Evolutionary conservation across 2,797 vertebrate species (phyloP), one percentile per base, ranked within the genome.

Genomic region (Sebastes trivittatus): DNA sequence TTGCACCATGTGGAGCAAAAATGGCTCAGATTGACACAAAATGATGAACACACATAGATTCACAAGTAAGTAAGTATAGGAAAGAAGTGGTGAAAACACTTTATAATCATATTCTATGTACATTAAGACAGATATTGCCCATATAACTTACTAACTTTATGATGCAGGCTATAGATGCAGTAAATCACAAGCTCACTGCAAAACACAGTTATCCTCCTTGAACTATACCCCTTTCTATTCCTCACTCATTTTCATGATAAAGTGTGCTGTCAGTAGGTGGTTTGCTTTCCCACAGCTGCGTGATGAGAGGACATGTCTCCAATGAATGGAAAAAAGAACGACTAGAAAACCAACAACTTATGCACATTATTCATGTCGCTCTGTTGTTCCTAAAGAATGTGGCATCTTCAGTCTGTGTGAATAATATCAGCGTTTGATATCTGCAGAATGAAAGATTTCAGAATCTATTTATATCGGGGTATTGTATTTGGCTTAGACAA

Each of bases 211-310:
- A 64, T 80, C 69, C 8, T 74, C n/a, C 61, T 85, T 61, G 29
- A 78, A 65, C 25, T 59, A 54, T 54, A 42, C 29, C 25, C 38
- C 78, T 77, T 56, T 68, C 64, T 72, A 34, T 62, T 73, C 63
- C 32, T 77, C 58, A 49, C 72, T 82, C 14, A 63, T 65, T 90
- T 78, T 84, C 46, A 81, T 85, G 78, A 84, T 84, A 85, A 82
- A 90, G 77, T 76, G 34, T 32, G 71, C 79, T 89, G 85, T 88
- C 86, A 87, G 74, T 80, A 86, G 72, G 80, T 85, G 78, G 79
- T 86, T 88, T 80, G 63, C 71, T 78, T 90, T 91, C 85, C 78
- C 83, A 88, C 73, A 85, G 81, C 59, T 78, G 56, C 80, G 66
- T 46, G 77, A 86, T 76, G 64, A 86, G 42, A 82, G 75, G 54